phyloP scores from a whole-genome alignment of 2,797 vertebrate genomes.

The Ambastaia sidthimunki region DNA sequence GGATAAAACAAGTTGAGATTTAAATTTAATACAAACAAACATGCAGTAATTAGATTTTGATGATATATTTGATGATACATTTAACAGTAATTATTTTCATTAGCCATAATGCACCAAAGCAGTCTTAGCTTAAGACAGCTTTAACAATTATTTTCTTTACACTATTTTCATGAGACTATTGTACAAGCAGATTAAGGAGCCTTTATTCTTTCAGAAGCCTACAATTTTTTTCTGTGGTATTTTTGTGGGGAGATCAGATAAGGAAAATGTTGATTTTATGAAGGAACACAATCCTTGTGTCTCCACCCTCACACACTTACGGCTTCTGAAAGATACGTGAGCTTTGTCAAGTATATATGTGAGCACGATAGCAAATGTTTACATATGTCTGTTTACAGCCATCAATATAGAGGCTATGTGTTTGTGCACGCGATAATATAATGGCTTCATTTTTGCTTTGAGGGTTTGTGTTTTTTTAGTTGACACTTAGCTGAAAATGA shows the following conservation, averaged over 20 bases:
- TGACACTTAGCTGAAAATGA: not conserved
- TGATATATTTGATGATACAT: constrained; percentile 13
- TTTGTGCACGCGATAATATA: constrained; percentile 1
- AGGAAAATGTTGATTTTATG: constrained; percentile 46
- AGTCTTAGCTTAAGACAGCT: not conserved
- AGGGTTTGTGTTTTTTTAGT: not conserved
- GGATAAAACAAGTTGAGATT: not conserved
- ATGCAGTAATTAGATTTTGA: constrained; percentile 8
- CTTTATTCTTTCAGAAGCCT: constrained; percentile 27
- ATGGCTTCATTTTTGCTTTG: not conserved
- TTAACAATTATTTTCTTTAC: not conserved
- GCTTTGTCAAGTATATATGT: constrained; percentile 46
- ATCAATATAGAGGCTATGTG: constrained; percentile 6
- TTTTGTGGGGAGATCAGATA: constrained; percentile 42
- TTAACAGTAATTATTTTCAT: not conserved
- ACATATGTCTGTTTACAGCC: constrained; percentile 43
- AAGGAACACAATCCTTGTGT: constrained; percentile 43
- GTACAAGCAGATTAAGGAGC: constrained; percentile 3
- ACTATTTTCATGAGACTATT: not conserved
- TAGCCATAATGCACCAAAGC: constrained; percentile 11
- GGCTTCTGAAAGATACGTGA: constrained; percentile 44
- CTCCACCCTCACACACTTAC: constrained; percentile 48
- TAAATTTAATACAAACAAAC: constrained; percentile 1
- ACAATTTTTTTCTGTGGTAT: constrained; percentile 15
- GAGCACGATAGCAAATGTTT: constrained; percentile 46